Percentiles rank a stretch among this genome's conserved stretches.
These are phyloP conservation scores for Porites rus DNA, from an alignment of 92 coral and sea anemone species.

Conservation along the genomic window DNA sequence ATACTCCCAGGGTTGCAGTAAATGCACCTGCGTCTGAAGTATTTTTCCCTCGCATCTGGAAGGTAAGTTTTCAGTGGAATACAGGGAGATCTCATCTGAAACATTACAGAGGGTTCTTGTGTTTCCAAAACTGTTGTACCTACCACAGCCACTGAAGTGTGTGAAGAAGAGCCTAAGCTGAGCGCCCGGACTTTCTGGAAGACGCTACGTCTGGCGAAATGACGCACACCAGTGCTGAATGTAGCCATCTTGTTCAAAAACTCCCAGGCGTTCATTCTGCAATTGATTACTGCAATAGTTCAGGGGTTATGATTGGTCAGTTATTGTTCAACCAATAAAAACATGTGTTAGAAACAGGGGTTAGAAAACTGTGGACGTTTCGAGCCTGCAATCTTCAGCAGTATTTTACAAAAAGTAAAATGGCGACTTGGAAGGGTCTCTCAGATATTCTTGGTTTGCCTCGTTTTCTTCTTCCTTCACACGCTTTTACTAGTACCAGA, in stretches of 20 bases:
- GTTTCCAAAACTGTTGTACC: not conserved
- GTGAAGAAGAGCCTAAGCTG: constrained; percentile 26
- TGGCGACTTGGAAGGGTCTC: constrained; percentile 24
- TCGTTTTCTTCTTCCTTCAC: not conserved
- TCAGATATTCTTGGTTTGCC: not conserved
- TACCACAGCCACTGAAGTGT: constrained; percentile 85
- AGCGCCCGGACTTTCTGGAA: constrained; percentile 3
- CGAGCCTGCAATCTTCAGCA: constrained; percentile 20
- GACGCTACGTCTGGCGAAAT: not conserved
- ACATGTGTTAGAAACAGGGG: not conserved
- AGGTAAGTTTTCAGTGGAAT: too few relatives aligned
- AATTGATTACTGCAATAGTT: not conserved
- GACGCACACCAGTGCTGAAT: not conserved
- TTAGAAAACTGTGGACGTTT: too few relatives aligned
- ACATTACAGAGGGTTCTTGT: too few relatives aligned
- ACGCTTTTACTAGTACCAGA: not conserved
- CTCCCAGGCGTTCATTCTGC: constrained; percentile 5
- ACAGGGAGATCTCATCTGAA: too few relatives aligned
- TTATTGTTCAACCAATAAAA: not conserved
- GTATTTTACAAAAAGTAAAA: constrained; percentile 9
- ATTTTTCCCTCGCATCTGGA: too few relatives aligned
- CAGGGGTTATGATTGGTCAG: not conserved
- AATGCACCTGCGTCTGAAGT: too few relatives aligned
- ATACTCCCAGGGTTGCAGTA: too few relatives aligned
- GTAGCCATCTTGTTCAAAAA: constrained; percentile 26